Base-by-base conservation (phyloP, 1,140 invertebrate species). In the Orius insidiosus region DNA sequence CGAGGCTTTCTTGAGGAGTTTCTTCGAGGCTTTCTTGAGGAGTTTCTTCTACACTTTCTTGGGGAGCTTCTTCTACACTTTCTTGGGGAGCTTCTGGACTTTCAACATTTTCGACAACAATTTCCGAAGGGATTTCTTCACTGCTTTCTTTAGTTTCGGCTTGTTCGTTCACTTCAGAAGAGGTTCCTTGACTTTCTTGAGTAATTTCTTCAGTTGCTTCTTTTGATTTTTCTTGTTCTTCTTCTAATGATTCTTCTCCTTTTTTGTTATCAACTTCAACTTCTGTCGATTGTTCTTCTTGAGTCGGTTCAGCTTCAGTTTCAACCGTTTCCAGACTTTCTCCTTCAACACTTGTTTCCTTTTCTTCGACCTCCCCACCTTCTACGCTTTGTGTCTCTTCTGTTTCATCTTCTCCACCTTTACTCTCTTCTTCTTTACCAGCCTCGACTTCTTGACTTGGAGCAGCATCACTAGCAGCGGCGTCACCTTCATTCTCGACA, bases 401-500 rank as follows among this genome's bases (percentile, higher is more conserved):
- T 18, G 31, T 16, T 35, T 48, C 36, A 8, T 51, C 50, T 14
- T 31, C 5, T 43, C 42, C 33, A n/a, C 8, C 5, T 43, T 46
- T 39, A n/a, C 8, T 42, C 19, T 46, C 50, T 6, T 36, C 34
- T 32, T 49, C 44, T 34, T 19, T 24, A 19, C 37, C 43, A 9
- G 11, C 2, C 46, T 43, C 47, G 16, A 16, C 10, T 48, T 59
- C 54, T 39, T 56, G 47, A 9, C 44, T 42, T 50, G 48, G 10
- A 54, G 30, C 31, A 30, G 54, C 56, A 3, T 63, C 58, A 30
- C 58, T 57, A 50, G 60, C 56, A n/a, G n/a, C n/a, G n/a, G n/a
- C n/a, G n/a, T n/a, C n/a, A n/a, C n/a, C n/a, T 14, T 63, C 55
- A 52, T 64, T 61, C 38, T 58, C 59, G 37, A 51, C 45, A 32